These are phyloP conservation scores for Betta splendens DNA, from an alignment of 2,797 vertebrate genomes.

Conservation along the genomic window DNA sequence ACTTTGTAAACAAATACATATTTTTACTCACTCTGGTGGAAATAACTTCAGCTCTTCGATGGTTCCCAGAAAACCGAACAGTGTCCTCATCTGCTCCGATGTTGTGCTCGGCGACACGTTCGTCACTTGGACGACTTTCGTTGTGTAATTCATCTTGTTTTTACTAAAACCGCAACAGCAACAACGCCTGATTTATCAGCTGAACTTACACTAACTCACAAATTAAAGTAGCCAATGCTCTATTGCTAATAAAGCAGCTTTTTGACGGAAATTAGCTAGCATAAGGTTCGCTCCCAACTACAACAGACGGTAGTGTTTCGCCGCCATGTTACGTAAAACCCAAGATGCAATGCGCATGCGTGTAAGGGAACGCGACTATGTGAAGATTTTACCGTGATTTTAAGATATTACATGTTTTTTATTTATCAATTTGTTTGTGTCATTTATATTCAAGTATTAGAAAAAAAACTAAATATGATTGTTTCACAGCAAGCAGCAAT, in stretches of 20 bases:
- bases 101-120: conserved; percentile 94
- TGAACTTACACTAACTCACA: fast-evolving
- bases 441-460: fast-evolving
- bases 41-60: conserved; percentile 94
- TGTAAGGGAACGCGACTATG: neutral
- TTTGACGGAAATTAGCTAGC: neutral
- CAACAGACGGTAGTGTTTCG: conserved; percentile 14
- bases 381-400: too few relatives aligned
- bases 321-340: conserved; percentile 65
- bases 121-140: conserved; percentile 93
- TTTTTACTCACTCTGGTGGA: conserved; percentile 91
- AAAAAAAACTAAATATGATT: too few relatives aligned
- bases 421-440: neutral
- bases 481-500: neutral
- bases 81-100: conserved; percentile 96
- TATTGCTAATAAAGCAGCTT: neutral
- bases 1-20: fast-evolving
- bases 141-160: conserved; percentile 78
- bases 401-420: neutral
- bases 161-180: neutral
- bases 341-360: conserved; percentile 55
- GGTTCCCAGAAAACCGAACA: conserved; percentile 95
- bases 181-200: neutral
- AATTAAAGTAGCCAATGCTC: neutral
- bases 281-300: conserved; percentile 22